These are phyloP conservation scores for Drosophila vallismaia DNA, from an alignment of 2,888 invertebrate genomes.

Conservation along the genomic window DNA sequence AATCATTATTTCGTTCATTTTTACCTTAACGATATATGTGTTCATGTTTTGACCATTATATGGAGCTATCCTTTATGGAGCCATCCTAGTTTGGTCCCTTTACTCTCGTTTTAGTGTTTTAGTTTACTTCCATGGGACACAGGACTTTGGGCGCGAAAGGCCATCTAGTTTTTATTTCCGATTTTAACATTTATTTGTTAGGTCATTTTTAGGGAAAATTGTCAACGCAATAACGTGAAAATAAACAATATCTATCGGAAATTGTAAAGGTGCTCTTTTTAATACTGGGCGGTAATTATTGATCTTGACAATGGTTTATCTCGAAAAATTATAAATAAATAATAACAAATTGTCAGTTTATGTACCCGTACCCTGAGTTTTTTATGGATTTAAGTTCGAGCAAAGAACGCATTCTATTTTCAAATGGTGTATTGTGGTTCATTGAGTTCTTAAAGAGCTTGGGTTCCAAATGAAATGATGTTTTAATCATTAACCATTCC, in stretches of 20 bases:
- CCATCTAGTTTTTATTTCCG: slow-evolving; percentile 25
- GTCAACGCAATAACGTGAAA: slow-evolving; percentile 22
- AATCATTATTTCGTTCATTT: slow-evolving; percentile 6
- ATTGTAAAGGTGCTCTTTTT: neutral
- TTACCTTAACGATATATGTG: slow-evolving; percentile 12
- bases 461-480: too few relatives aligned
- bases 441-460: too few relatives aligned
- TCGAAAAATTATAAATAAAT: too few relatives aligned
- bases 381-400: too few relatives aligned
- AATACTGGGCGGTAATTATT: neutral
- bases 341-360: too few relatives aligned
- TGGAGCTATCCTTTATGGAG: too few relatives aligned
- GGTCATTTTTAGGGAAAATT: slow-evolving; percentile 37
- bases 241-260: slow-evolving; percentile 18
- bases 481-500: too few relatives aligned
- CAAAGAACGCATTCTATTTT: too few relatives aligned
- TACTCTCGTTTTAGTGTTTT: slow-evolving; percentile 6
- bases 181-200: slow-evolving; percentile 13
- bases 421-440: too few relatives aligned
- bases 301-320: too few relatives aligned
- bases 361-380: too few relatives aligned
- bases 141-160: slow-evolving; percentile 14
- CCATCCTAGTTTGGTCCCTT: slow-evolving; percentile 1
- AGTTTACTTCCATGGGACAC: slow-evolving; percentile 14
- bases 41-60: slow-evolving; percentile 1